A percentile compares a stretch with the other conserved stretches of the same genome.
phyloP scores from a whole-genome alignment of 2,797 vertebrate species.

The Bradypodion pumilum region DNA sequence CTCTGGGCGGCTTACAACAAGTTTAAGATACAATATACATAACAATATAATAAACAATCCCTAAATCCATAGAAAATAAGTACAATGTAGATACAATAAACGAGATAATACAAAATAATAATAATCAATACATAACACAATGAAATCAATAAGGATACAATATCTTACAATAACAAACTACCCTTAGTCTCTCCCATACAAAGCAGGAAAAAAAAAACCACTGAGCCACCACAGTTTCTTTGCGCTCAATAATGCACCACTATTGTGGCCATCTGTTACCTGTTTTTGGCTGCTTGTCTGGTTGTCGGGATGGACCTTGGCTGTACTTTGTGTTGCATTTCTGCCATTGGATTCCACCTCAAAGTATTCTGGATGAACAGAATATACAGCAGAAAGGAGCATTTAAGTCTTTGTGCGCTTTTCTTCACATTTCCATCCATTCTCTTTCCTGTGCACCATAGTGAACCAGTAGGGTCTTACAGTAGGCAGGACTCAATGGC shows the following conservation, averaged over 20 bases:
- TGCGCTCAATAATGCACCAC: neutral
- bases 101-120: no score
- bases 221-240: no score
- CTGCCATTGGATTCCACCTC: constrained; percentile 4
- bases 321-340: neutral
- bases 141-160: no score
- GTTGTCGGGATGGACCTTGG: neutral
- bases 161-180: no score
- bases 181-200: no score
- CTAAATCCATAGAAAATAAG: no score
- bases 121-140: no score
- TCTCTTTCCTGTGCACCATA: neutral
- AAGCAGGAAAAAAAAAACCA: no score
- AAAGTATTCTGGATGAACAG: constrained; percentile 7
- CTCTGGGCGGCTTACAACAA: no score
- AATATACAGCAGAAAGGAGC: neutral
- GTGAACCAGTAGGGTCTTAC: neutral
- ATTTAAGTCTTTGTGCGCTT: neutral
- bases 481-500: neutral
- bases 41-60: no score
- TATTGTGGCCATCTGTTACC: neutral
- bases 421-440: neutral
- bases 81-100: no score
- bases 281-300: neutral
- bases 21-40: no score